phyloP scores from a whole-genome alignment of 2,888 invertebrate species.

The Allacma fusca region DNA sequence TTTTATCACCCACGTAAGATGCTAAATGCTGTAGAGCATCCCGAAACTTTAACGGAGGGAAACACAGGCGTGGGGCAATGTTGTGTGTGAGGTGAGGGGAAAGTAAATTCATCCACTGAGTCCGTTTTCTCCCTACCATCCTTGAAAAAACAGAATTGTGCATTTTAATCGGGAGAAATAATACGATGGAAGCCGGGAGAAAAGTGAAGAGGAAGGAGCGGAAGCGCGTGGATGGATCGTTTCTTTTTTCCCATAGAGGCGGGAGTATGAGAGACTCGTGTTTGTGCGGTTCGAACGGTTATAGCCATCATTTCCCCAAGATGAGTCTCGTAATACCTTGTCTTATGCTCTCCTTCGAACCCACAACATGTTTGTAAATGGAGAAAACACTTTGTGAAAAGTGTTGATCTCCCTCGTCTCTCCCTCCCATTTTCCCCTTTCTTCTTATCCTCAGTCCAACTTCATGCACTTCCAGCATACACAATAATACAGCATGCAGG shows the following conservation, averaged over 20 bases:
- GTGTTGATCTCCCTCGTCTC: not conserved
- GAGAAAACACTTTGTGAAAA: not conserved
- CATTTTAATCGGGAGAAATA: not conserved
- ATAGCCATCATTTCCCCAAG: slow-evolving; percentile 2
- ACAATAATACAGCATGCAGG: not conserved
- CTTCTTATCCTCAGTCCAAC: not conserved
- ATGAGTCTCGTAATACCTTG: not conserved
- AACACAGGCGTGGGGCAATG: too few species aligned
- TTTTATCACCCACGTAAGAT: too few species aligned
- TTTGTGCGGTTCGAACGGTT: not conserved
- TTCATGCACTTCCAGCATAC: not conserved
- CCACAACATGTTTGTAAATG: not conserved
- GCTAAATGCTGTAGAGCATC: too few species aligned
- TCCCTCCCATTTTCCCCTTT: not conserved
- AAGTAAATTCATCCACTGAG: too few species aligned
- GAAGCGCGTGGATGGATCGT: not conserved
- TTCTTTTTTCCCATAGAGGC: not conserved
- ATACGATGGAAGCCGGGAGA: not conserved
- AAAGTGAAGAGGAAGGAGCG: not conserved
- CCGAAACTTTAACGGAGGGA: too few species aligned
- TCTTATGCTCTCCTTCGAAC: not conserved
- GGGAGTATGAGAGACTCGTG: not conserved
- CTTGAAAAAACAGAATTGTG: too few species aligned
- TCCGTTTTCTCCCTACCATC: too few species aligned
- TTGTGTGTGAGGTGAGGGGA: too few species aligned